Evolutionary conservation across 2,797 vertebrate genomes (phyloP).

Genomic region (Lutjanus campechanus): DNA sequence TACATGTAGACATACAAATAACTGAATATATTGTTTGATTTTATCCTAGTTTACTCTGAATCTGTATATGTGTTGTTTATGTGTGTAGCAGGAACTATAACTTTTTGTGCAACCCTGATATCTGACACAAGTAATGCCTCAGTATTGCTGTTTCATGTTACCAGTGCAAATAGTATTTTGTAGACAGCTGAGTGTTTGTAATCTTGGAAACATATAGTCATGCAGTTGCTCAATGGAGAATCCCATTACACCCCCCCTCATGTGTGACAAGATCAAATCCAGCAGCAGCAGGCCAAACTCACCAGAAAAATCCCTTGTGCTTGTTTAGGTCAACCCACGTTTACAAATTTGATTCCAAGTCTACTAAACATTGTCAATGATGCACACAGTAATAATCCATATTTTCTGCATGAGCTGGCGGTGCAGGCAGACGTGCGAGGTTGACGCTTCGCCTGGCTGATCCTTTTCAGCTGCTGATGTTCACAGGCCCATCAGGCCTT

Average conservation of each 20-base stretch:
- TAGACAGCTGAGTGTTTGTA: background rate
- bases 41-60: too few relatives aligned
- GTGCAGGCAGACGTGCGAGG: conserved; percentile 35
- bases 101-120: too few relatives aligned
- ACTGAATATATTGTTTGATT: too few relatives aligned
- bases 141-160: conserved; percentile 1
- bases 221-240: conserved; percentile 30
- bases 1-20: too few relatives aligned
- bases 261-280: conserved; percentile 38
- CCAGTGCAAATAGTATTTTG: conserved; percentile 10
- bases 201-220: conserved; percentile 15
- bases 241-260: conserved; percentile 28
- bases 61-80: too few relatives aligned
- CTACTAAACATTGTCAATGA: background rate
- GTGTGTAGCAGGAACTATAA: too few relatives aligned
- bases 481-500: conserved; percentile 55
- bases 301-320: background rate
- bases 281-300: conserved; percentile 12
- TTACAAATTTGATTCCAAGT: conserved; percentile 16
- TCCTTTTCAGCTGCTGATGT: conserved; percentile 46
- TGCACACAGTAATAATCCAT: conserved; percentile 39
- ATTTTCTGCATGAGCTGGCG: conserved; percentile 61
- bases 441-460: conserved; percentile 42
- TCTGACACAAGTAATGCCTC: background rate
- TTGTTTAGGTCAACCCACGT: conserved; percentile 18